phyloP scores from a whole-genome alignment of 1,140 invertebrate species.

The Drosophila auraria region DNA sequence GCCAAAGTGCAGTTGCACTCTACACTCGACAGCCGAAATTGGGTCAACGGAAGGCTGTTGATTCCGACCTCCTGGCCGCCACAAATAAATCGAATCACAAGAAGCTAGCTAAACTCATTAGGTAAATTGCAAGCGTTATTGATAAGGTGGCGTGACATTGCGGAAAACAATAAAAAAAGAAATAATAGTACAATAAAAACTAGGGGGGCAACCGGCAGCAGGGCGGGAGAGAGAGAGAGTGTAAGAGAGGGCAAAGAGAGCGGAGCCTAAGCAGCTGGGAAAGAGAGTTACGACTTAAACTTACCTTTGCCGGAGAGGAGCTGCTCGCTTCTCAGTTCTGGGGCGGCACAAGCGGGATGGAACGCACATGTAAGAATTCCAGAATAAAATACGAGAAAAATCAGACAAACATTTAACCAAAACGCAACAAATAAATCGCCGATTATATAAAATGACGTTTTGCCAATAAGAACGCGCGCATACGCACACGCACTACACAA shows the following conservation, averaged over 20 bases:
- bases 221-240: conserved; percentile 3
- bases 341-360: background rate
- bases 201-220: conserved; percentile 30
- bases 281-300: conserved; percentile 3
- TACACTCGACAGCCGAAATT: conserved; percentile 37
- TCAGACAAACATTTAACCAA: conserved; percentile 9
- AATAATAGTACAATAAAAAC: conserved; percentile 11
- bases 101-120: conserved; percentile 9
- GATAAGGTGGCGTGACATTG: conserved; percentile 74
- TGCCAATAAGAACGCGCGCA: conserved; percentile 33
- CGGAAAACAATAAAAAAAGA: conserved; percentile 33
- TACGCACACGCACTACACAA: conserved; percentile 23
- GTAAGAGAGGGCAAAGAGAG: conserved; percentile 18
- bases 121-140: conserved; percentile 40
- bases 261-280: conserved; percentile 16
- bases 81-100: background rate
- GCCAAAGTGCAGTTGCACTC: conserved; percentile 36
- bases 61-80: conserved; percentile 13
- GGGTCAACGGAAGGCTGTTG: conserved; percentile 51
- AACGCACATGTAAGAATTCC: conserved; percentile 38
- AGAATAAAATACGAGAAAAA: conserved; percentile 36
- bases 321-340: conserved; percentile 29
- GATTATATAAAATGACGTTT: conserved; percentile 57
- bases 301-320: conserved; percentile 29
- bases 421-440: conserved; percentile 14